Evolutionary conservation across 2,888 invertebrate genomes (phyloP).

Genomic region (Dioctria rufipes): DNA sequence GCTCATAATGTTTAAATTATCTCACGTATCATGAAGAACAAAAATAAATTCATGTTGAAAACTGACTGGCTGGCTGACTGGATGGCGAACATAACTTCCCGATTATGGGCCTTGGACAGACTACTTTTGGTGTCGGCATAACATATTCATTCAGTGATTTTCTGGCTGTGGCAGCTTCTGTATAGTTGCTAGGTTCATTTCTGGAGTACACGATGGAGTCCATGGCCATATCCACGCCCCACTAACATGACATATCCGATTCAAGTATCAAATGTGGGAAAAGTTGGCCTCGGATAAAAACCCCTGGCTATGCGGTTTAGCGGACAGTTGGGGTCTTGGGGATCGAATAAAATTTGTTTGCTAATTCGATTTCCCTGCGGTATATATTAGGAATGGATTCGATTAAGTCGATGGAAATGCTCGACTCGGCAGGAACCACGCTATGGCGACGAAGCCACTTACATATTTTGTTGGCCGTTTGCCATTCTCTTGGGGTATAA

Average conservation of each 20-base stretch:
- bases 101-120: neutral
- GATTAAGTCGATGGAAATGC: neutral
- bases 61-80: neutral
- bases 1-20: constrained; percentile 13
- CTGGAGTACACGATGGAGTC: neutral
- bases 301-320: neutral
- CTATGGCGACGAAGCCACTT: neutral
- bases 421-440: neutral
- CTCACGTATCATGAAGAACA: constrained; percentile 4
- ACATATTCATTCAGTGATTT: neutral
- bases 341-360: neutral
- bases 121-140: neutral
- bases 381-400: neutral
- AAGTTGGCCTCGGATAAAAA: neutral
- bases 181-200: constrained; percentile 4
- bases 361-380: constrained; percentile 1
- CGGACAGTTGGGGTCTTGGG: neutral
- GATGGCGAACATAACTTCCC: constrained; percentile 4
- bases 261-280: constrained; percentile 2
- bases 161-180: neutral
- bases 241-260: constrained; percentile 5
- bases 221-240: constrained; percentile 1
- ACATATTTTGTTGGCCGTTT: neutral
- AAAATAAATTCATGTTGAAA: constrained; percentile 19
- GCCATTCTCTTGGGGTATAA: neutral